Conservation (phyloP, 2,888 invertebrate genomes). For the Molorchus minor region DNA sequence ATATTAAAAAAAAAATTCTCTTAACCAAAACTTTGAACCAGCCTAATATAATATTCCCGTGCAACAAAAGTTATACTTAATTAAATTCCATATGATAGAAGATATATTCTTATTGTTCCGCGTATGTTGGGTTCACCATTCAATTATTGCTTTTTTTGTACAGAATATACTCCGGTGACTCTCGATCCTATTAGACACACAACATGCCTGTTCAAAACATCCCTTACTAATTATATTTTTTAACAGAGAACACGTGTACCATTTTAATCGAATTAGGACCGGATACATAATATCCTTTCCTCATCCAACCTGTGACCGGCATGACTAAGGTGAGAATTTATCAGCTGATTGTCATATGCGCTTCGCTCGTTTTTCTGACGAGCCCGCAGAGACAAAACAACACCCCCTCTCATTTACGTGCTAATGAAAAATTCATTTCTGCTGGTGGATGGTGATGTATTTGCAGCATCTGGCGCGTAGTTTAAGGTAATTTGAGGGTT, state of each 20-base stretch:
- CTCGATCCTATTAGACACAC: conserved; percentile 4
- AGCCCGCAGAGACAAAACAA: conserved; percentile 32
- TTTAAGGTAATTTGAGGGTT: conserved; percentile 36
- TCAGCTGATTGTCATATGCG: conserved; percentile 44
- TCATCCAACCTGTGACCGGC: conserved; percentile 30
- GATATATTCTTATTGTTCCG: too few species aligned
- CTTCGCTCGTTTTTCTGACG: conserved; percentile 32
- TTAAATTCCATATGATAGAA: too few species aligned
- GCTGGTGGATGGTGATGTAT: conserved; percentile 36
- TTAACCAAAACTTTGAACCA: too few species aligned
- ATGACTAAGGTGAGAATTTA: conserved; percentile 43
- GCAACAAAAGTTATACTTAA: too few species aligned
- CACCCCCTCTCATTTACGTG: conserved; percentile 36
- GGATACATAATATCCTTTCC: conserved; percentile 21
- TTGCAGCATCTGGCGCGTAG: conserved; percentile 39
- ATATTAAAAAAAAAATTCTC: too few species aligned
- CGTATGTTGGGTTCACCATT: too few species aligned
- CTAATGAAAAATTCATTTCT: conserved; percentile 44
- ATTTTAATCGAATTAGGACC: conserved; percentile 24
- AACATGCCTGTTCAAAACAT: conserved; percentile 7
- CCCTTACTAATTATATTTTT: conserved; percentile 25
- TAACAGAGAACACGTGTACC: conserved; percentile 22
- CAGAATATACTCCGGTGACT: not conserved
- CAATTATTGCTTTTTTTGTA: not conserved
- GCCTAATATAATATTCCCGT: too few species aligned